Percentiles rank a stretch among this genome's conserved stretches.
phyloP scores from a whole-genome alignment of 2,888 invertebrate species.

The Hirtodrosophila alboralis region DNA sequence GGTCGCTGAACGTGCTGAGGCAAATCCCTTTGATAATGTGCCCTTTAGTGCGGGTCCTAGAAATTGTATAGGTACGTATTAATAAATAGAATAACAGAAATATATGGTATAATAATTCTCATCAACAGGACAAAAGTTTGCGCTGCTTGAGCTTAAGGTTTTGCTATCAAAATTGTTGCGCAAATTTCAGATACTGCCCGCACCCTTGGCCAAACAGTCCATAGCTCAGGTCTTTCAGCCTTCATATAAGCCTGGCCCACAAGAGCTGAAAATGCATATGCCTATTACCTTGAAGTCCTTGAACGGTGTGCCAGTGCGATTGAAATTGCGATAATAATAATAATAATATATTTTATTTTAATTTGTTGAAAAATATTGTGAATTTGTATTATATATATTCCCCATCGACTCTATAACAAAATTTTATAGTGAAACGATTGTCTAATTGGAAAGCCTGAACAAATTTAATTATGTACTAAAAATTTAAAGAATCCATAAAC shows the following conservation, averaged over 20 bases:
- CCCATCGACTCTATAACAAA: no score
- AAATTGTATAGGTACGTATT: constrained; percentile 83
- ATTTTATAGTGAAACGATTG: no score
- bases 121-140: constrained; percentile 84
- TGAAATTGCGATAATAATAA: constrained; percentile 33
- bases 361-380: no score
- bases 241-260: constrained; percentile 28
- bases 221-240: constrained; percentile 60
- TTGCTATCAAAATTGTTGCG: constrained; percentile 85
- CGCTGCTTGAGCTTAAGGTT: constrained; percentile 86
- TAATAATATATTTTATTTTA: no score
- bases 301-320: constrained; percentile 44
- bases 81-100: background rate
- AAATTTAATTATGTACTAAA: no score
- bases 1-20: constrained; percentile 24
- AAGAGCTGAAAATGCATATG: constrained; percentile 42
- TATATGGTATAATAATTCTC: background rate
- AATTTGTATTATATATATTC: no score
- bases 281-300: constrained; percentile 54
- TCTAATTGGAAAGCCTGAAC: no score
- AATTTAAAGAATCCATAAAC: no score
- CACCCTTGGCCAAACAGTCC: constrained; percentile 82
- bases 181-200: constrained; percentile 83
- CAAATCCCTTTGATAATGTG: constrained; percentile 85
- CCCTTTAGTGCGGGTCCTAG: constrained; percentile 88